Conservation (phyloP, 2,888 invertebrate species). For the Hyalella azteca region DNA sequence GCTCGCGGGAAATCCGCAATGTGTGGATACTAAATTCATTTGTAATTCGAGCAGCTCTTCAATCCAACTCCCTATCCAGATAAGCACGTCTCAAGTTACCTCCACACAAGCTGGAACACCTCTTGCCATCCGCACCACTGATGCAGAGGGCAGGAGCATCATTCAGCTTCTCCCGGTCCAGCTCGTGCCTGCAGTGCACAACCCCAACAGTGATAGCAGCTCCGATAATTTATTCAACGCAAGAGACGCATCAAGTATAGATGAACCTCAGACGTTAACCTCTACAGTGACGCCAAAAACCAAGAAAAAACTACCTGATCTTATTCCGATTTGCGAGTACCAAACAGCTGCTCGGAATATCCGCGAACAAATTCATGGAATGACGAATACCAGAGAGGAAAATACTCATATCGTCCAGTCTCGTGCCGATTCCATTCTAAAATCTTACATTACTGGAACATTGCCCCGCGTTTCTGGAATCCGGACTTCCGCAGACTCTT, state of each 20-base stretch:
- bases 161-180: slow-evolving; percentile 32
- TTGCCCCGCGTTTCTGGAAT: not conserved
- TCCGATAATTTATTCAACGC: not conserved
- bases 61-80: slow-evolving; percentile 15
- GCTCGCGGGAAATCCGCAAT: not conserved
- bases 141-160: slow-evolving; percentile 5
- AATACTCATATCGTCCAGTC: not conserved
- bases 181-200: not conserved
- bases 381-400: not conserved
- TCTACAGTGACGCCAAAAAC: not conserved
- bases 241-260: not conserved
- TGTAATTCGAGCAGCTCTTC: not conserved
- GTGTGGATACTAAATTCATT: not conserved
- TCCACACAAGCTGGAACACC: slow-evolving; percentile 32
- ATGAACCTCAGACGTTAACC: not conserved
- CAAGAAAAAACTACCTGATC: slow-evolving; percentile 41
- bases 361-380: not conserved
- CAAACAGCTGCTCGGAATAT: slow-evolving; percentile 35
- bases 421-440: not conserved
- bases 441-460: not conserved
- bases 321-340: slow-evolving; percentile 41
- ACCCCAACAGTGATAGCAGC: not conserved
- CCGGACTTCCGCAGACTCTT: not conserved
- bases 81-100: slow-evolving; percentile 15
- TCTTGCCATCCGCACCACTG: slow-evolving; percentile 23